Evolutionary conservation across 1,140 invertebrate species (phyloP), one percentile per base, ranked within the genome.

Genomic region (Diachasmimorpha longicaudata): DNA sequence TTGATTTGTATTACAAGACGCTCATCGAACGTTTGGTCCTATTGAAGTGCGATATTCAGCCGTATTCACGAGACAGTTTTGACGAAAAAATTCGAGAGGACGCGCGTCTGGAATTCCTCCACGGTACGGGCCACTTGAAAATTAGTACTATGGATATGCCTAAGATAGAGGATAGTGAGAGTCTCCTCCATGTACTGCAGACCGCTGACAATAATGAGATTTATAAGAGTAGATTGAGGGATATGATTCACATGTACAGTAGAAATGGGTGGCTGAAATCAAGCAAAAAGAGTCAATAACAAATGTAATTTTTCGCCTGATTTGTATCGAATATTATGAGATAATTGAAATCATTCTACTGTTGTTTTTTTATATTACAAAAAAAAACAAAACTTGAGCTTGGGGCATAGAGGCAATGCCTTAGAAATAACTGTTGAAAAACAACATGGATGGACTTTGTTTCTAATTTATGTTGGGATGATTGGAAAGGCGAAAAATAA

Each of bases 1-100:
- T 92, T 2, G 80, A 87, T 75, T 75, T 90, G 0, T 93, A 93
- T 80, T 89, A 91, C 72, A 80, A 90, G 0, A 86, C 81, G 2
- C 89, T 92, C 9, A 78, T 91, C 2, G 70, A 81, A 2, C n/a
- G 81, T 75, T 19, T 87, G 84, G 44, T 76, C 66, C 71, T 72
- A 39, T 75, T 89, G 78, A 73, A 73, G 1, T 88, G 85, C 16
- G 79, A 87, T 21, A 72, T 74, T 0, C 23, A 55, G 1, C 36
- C 25, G 0, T 88, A 81, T 55, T 70, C 71, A 0, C 80, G 79
- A 10, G 78, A 83, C 0, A 70, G 55, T 0, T 88, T 85, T 68
- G 69, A 84, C 0, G 52, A 74, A 9, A 79, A 83, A 37, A 11
- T 88, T 2, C 2, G 9, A 0, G 72, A 74, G 0, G 83, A 85